phyloP scores from a whole-genome alignment of 2,797 vertebrate genomes.

The Intellagama lesueurii region DNA sequence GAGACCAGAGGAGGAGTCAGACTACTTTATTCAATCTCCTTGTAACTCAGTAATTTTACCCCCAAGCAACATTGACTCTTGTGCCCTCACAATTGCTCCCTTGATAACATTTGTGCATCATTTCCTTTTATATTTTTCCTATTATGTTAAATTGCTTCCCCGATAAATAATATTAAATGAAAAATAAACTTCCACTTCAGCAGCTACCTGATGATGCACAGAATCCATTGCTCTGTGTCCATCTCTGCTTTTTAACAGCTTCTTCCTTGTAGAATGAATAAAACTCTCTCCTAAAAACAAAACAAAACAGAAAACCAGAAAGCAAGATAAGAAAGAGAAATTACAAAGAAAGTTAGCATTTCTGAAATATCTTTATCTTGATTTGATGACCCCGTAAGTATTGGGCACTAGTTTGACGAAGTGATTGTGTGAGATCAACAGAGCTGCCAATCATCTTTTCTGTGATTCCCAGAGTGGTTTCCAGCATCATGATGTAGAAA shows the following conservation, averaged over 20 bases:
- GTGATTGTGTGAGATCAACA: not conserved
- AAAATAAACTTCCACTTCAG: not conserved
- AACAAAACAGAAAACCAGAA: not conserved
- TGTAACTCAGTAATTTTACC: not conserved
- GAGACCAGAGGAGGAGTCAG: not conserved
- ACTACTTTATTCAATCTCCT: not conserved
- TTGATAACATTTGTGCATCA: not conserved
- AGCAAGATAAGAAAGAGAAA: not conserved
- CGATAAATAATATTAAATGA: not conserved
- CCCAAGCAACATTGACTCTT: not conserved
- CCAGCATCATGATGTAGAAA: no score
- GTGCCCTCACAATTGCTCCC: not conserved
- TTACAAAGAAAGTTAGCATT: not conserved
- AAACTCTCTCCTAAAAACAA: no score
- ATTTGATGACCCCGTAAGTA: not conserved
- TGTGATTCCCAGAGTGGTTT: no score
- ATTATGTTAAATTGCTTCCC: not conserved
- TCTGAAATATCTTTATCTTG: not conserved
- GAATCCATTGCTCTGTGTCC: not conserved
- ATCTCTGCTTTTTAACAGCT: not conserved
- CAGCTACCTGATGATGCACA: not conserved
- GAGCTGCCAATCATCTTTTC: not conserved
- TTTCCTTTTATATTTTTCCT: not conserved
- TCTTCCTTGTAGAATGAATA: conserved; percentile 10
- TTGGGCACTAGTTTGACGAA: no score